Evolutionary conservation across 2,113 vertebrate species (phyloP).

Genomic region (Spilogale gracilis): DNA sequence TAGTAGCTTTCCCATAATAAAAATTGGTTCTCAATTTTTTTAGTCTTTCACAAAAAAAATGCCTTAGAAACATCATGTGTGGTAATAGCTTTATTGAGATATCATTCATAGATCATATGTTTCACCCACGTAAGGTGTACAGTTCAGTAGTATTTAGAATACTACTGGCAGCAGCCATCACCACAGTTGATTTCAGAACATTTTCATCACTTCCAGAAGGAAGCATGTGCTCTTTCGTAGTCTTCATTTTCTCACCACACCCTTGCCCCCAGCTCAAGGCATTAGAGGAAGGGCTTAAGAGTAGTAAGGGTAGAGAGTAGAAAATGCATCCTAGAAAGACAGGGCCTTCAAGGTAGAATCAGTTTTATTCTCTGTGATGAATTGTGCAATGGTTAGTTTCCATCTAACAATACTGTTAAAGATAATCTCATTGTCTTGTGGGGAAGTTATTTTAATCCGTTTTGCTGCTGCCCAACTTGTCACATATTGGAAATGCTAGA

Average conservation of each 20-base stretch:
- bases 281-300: background rate
- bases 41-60: background rate
- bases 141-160: background rate
- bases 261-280: background rate
- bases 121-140: background rate
- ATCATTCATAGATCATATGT: background rate
- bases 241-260: background rate
- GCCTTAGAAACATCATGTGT: background rate
- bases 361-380: background rate
- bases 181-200: background rate
- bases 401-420: background rate
- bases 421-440: background rate
- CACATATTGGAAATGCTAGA: background rate
- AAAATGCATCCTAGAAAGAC: background rate
- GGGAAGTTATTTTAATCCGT: background rate
- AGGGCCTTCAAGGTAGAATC: background rate
- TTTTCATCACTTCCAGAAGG: background rate
- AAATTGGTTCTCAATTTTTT: background rate
- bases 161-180: background rate
- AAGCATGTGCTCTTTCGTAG: background rate
- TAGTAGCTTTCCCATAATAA: background rate
- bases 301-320: background rate
- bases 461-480: background rate
- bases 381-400: background rate
- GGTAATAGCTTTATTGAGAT: background rate